Evolutionary conservation across 1,140 invertebrate genomes (phyloP).

Genomic region (Liolophura sinensis): DNA sequence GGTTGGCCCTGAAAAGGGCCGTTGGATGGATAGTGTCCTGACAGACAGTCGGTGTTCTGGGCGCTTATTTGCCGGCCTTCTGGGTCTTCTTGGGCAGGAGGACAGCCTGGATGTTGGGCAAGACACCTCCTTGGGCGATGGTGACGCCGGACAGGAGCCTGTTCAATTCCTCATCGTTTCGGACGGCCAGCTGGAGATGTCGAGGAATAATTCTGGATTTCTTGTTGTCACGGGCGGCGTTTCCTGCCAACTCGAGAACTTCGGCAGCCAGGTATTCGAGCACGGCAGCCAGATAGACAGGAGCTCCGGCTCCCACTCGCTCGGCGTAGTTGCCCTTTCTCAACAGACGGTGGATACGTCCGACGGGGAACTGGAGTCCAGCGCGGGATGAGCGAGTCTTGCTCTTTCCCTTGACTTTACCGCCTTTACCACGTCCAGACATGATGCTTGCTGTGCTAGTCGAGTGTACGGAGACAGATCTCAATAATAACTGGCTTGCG

Average conservation of each 20-base stretch:
- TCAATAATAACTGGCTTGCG: too few species aligned
- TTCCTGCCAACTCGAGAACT: conserved; percentile 66
- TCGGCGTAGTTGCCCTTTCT: conserved; percentile 40
- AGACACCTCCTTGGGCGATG: conserved; percentile 48
- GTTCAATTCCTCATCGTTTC: conserved; percentile 51
- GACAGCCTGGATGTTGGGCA: conserved; percentile 48
- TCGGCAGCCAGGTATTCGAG: conserved; percentile 56
- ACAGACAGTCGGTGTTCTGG: too few species aligned
- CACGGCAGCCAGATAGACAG: conserved; percentile 43
- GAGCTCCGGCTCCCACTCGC: conserved; percentile 35
- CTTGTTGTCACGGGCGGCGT: conserved; percentile 71
- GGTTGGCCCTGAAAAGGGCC: too few species aligned
- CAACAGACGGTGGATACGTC: conserved; percentile 36
- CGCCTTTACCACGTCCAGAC: conserved; percentile 53
- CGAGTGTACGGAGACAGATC: too few species aligned
- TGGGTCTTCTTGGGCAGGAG: conserved; percentile 47
- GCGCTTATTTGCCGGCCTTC: not conserved
- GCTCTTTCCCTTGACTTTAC: conserved; percentile 62
- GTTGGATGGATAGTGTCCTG: too few species aligned
- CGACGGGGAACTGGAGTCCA: conserved; percentile 46
- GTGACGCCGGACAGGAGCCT: conserved; percentile 40
- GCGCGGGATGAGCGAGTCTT: conserved; percentile 39
- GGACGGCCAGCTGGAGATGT: conserved; percentile 42
- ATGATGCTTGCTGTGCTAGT: conserved; percentile 21
- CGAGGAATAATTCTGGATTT: conserved; percentile 40